Base-by-base conservation (phyloP, 2,888 invertebrate genomes). In the Limnephilus lunatus region DNA sequence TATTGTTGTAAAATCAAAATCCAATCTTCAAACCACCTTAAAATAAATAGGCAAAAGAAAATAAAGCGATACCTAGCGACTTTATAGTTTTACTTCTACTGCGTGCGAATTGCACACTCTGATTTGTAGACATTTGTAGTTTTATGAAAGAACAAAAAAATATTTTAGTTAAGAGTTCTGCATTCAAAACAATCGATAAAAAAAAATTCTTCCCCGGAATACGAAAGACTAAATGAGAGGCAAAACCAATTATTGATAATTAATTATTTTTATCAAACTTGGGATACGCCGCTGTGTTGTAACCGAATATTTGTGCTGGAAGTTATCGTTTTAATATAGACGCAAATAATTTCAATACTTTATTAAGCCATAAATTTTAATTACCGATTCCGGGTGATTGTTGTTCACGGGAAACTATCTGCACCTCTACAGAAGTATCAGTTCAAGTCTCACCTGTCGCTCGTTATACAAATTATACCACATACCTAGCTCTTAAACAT, bases 361-460 rank as follows among this genome's bases (percentile, higher is more conserved):
- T 92, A 92, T 92, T 91, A 91, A 92, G 92, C 39, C 82, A 80
- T 92, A 91, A 90, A 91, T 53, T 90, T 92, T 90, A 92, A 92
- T 91, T 85, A 82, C 92, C 91, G 82, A 39, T 53, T 31, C 44
- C 83, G 25, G 25, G 44, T 39, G 82, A 83, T 48, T 85, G 83
- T 90, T 90, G 81, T 44, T 82, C 31, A 35, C 83, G 83, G 85
- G 85, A 11, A 90, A 90, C 90, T 90, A 35, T 83, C 83, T 83
- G 19, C 35, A 35, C 35, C 83, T 83, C 83, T 12, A 35, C 83
- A 44, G 82, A 53, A 44, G 53, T 53, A n/a, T 25, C 35, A 35
- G 35, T 35, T 0, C 85, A 32, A 25, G 48, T 90, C 68, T 82
- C 90, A 90, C 90, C 90, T 90, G 90, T 90, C 90, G 19, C 81